Evolutionary conservation across 2,888 invertebrate species (phyloP).

Genomic region (Melolontha melolontha): DNA sequence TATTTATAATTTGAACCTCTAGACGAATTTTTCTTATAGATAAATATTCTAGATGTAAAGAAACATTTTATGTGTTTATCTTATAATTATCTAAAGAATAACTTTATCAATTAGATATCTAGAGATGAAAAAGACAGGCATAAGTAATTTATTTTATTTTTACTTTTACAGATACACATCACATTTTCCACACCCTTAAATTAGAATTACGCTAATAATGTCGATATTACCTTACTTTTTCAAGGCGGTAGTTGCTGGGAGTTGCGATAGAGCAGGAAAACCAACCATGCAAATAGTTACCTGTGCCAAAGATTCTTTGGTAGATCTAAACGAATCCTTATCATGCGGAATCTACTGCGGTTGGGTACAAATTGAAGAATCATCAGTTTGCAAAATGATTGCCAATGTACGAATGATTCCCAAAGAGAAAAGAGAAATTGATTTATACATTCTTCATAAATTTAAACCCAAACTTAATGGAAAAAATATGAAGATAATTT

Average conservation of each 20-base stretch:
- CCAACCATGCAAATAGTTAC: conserved; percentile 96
- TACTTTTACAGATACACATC: too few species aligned
- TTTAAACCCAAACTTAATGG: conserved; percentile 91
- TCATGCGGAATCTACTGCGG: conserved; percentile 93
- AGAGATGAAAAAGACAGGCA: too few species aligned
- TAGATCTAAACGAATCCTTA: conserved; percentile 79
- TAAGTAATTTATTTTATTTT: too few species aligned
- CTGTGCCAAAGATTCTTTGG: conserved; percentile 81
- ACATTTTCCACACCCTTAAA: too few species aligned
- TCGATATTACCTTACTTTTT: not conserved
- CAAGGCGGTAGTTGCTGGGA: not conserved
- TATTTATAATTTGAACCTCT: too few species aligned
- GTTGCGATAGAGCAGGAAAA: not conserved
- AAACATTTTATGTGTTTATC: too few species aligned
- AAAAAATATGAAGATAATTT: conserved; percentile 78
- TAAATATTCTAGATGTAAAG: too few species aligned
- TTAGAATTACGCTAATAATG: not conserved
- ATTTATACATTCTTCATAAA: conserved; percentile 90
- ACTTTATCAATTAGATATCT: too few species aligned
- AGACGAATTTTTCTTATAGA: too few species aligned
- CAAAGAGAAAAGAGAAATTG: conserved; percentile 92
- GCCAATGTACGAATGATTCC: conserved; percentile 97
- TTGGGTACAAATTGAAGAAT: conserved; percentile 73
- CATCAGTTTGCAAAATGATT: conserved; percentile 89
- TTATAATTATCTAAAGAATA: too few species aligned